Base-by-base conservation (phyloP, 64 coral and sea anemone species). In the Montipora capricornis region DNA sequence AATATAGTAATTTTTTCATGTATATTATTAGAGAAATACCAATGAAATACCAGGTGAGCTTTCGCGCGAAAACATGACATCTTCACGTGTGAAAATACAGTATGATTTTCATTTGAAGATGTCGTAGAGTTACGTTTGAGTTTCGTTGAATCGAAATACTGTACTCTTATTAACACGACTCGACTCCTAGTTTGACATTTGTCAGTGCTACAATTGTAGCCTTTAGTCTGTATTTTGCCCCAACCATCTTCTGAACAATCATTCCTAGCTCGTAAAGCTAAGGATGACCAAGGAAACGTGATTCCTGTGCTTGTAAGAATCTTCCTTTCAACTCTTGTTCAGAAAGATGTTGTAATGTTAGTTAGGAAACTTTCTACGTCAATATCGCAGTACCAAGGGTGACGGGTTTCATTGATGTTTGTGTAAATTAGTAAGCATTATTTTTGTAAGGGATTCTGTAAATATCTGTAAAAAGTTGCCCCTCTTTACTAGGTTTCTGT, bases 361-460 rank as follows among this genome's bases (percentile, higher is more conserved):
- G 61, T 55, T 55, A 3, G 61, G 61, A 16, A 15, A 78, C 14
- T 17, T 49, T 47, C 16, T 49, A 48, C 67, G 45, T 73, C 20
- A 44, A 17, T 69, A 69, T 10, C 81, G 6, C 29, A 68, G 82
- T 64, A 86, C 16, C 13, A 24, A 26, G 15, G 66, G 60, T 19
- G 44, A 19, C 6, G 5, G 17, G 0, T 78, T 78, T 2, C 16
- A 78, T 47, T 4, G 47, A 78, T 3, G 3, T 19, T 29, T 68
- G 37, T 69, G 66, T 86, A 86, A 70, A 86, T 86, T 20, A 73
- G 82, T n/a, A 20, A 64, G 62, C 45, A 71, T 86, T 86, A 86
- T 86, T 86, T 86, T 86, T 86, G 66, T 86, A 86, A 50, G 82
- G 82, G 82, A 86, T 46, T 10, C 7, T 86, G 82, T 86, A 86